Base-by-base conservation (phyloP, 1,140 invertebrate genomes). In the Drosophila novamexicana region DNA sequence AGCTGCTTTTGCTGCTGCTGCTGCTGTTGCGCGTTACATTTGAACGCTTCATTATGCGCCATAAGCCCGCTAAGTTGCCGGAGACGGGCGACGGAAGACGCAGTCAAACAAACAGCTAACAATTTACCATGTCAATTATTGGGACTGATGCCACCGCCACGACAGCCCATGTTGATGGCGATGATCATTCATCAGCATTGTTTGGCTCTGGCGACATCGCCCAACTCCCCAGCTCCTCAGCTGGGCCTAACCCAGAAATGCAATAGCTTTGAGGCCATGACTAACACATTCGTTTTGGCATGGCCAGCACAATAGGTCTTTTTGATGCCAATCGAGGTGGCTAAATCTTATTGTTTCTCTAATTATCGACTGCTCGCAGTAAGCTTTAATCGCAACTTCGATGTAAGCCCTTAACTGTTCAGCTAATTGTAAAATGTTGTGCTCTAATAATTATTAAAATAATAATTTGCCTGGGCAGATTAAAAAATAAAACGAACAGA, bases 1-100 rank as follows among this genome's bases (percentile, higher is more conserved):
- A 7, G 6, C 16, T 16, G 34, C 37, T 37, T 34, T 18, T 18
- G 57, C 42, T 16, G n/a, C 50, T 29, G 53, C 37, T 22, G 59
- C 14, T 65, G 69, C 63, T 75, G 79, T 75, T 80, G 77, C 75
- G 82, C 79, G 82, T 86, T 89, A 84, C 84, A 88, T 89, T 88
- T 88, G 83, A 88, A 84, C 83, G 83, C 83, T 84, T 88, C 77
- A 88, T 88, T 89, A 88, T 89, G 80, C 66, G 80, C 74, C 77
- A 89, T 84, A 77, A 88, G 81, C 61, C 49, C 62, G 74, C 62
- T 54, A 61, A 61, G 50, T 61, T 64, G 61, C 12, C 74, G 44
- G 32, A 54, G 37, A 68, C 62, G 40, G 39, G 29, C 0, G 22
- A 29, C 4, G 22, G 44, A 18, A 54, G 37, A 22, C 22, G 47